Conservation (phyloP, 1,140 invertebrate species). For the Spodoptera litura region DNA sequence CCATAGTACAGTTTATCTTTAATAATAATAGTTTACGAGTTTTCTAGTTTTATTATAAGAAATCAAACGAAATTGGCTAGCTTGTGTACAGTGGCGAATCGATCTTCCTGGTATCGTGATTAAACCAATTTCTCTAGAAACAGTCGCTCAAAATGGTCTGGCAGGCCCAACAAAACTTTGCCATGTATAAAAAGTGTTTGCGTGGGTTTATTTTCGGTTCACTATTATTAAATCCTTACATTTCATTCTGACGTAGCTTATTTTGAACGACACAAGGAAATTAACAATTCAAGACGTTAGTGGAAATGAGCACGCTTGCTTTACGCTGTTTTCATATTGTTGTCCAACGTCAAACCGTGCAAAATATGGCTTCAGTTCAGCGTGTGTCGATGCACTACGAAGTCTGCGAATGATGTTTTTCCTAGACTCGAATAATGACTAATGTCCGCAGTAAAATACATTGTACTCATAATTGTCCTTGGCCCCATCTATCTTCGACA, state of each 20-base stretch:
- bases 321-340: conserved; percentile 8
- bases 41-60: neutral
- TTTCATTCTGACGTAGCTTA: neutral
- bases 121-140: too few relatives aligned
- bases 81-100: too few relatives aligned
- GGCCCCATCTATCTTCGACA: too few relatives aligned
- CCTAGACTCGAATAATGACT: neutral
- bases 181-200: too few relatives aligned
- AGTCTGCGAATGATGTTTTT: neutral
- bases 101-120: too few relatives aligned
- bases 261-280: conserved; percentile 4
- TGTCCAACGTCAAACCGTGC: neutral
- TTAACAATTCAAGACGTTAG: neutral
- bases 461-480: neutral
- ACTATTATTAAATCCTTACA: conserved; percentile 2
- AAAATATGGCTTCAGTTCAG: conserved; percentile 3
- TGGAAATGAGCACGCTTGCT: neutral
- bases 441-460: neutral
- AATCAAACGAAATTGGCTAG: neutral
- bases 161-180: too few relatives aligned
- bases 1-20: neutral
- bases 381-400: neutral
- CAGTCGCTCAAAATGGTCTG: too few relatives aligned
- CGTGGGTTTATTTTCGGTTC: too few relatives aligned
- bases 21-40: neutral